phyloP scores from a whole-genome alignment of 2,113 vertebrate genomes.

The Seriola dumerili region DNA sequence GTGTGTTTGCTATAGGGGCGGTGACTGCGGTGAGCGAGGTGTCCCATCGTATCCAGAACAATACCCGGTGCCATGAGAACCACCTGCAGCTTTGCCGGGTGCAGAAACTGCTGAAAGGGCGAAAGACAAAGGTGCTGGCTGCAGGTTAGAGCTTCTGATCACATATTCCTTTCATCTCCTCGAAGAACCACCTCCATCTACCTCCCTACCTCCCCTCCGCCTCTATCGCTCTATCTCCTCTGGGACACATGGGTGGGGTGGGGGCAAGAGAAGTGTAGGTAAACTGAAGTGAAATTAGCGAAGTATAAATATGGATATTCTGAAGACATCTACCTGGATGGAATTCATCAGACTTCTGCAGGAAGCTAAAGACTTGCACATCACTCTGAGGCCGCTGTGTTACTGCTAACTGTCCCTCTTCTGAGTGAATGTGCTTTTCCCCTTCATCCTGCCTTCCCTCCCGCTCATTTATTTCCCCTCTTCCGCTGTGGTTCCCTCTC shows the following conservation, averaged over 20 bases:
- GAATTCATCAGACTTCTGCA: conserved; percentile 14
- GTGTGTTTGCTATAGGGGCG: conserved; percentile 73
- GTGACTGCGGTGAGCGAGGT: conserved; percentile 79
- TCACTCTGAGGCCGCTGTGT: conserved; percentile 15
- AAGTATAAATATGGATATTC: conserved; percentile 22
- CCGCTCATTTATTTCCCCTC: conserved; percentile 30
- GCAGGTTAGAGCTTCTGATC: conserved; percentile 93
- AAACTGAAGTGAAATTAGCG: conserved; percentile 37
- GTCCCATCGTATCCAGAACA: conserved; percentile 84
- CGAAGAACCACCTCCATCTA: conserved; percentile 77
- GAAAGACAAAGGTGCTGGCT: conserved; percentile 89
- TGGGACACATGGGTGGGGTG: conserved; percentile 53
- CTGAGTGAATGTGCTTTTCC: conserved; percentile 62
- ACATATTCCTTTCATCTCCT: conserved; percentile 90
- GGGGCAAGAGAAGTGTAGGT: conserved; percentile 19
- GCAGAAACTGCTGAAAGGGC: conserved; percentile 92
- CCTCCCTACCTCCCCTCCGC: conserved; percentile 37
- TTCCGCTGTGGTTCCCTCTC: conserved; percentile 66
- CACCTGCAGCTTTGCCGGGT: conserved; percentile 90
- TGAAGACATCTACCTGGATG: conserved; percentile 6
- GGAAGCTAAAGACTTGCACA: background rate
- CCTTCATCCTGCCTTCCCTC: conserved; percentile 30
- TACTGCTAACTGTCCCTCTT: conserved; percentile 27
- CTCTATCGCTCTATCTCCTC: conserved; percentile 24
- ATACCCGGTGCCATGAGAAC: conserved; percentile 86